These are phyloP conservation scores for Synodontis membranacea DNA, from an alignment of 2,113 vertebrate genomes.

Conservation along the genomic window DNA sequence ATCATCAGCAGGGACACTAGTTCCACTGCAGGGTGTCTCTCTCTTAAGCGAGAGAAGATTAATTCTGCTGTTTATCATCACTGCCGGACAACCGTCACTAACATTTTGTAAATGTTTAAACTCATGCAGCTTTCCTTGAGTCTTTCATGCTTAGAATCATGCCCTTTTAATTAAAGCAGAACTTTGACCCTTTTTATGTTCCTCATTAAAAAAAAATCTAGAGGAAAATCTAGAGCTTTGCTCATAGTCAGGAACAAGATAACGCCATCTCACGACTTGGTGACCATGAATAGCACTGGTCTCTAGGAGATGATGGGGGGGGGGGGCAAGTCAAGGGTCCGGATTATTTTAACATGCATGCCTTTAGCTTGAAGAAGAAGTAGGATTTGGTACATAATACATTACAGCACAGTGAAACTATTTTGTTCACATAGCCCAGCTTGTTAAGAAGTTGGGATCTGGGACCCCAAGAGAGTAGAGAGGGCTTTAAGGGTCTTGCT, in stretches of 20 bases:
- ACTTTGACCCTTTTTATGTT: not conserved
- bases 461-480: too few relatives aligned
- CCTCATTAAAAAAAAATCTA: not conserved
- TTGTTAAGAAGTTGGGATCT: too few relatives aligned
- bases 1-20: slow-evolving; percentile 51
- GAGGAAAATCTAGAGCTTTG: not conserved
- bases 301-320: not conserved
- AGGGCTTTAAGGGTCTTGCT: too few relatives aligned
- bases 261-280: not conserved
- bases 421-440: too few relatives aligned
- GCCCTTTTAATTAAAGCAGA: not conserved
- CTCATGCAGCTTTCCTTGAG: not conserved
- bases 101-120: not conserved
- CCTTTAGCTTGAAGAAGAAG: not conserved
- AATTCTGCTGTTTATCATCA: not conserved
- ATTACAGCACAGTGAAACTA: too few relatives aligned
- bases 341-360: not conserved
- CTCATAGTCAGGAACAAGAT: not conserved
- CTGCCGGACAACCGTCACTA: not conserved
- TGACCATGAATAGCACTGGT: not conserved
- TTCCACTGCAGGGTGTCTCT: slow-evolving; percentile 34
- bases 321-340: not conserved
- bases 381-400: too few relatives aligned
- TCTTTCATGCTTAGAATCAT: not conserved
- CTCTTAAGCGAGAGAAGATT: not conserved